These are phyloP conservation scores for Mechanitis mazaeus DNA, from an alignment of 2,888 invertebrate genomes.

Conservation along the genomic window DNA sequence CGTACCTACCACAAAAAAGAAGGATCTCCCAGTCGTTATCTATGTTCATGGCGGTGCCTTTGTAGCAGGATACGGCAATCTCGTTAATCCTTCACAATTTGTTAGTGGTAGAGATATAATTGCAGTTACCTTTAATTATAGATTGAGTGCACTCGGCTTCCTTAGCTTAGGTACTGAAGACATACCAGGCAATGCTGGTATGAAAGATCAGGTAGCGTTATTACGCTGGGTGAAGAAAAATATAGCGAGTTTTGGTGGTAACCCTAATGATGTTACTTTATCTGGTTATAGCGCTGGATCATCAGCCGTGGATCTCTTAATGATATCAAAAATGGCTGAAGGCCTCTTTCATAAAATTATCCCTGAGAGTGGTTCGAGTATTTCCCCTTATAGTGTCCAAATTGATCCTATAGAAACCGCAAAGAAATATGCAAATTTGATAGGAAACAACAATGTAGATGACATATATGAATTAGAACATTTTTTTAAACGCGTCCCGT, in stretches of 20 bases:
- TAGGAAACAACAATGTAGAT: conserved; percentile 35
- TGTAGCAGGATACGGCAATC: conserved; percentile 44
- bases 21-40: conserved; percentile 50
- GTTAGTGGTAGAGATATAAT: conserved; percentile 39
- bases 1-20: conserved; percentile 31
- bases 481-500: conserved; percentile 39
- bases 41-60: conserved; percentile 62
- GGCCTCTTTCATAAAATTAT: conserved; percentile 32
- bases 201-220: conserved; percentile 43
- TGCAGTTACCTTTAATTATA: conserved; percentile 49
- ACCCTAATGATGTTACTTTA: conserved; percentile 44
- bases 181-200: conserved; percentile 42
- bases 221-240: conserved; percentile 42
- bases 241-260: conserved; percentile 41
- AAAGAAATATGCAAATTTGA: conserved; percentile 27
- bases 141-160: conserved; percentile 41
- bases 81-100: conserved; percentile 35
- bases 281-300: conserved; percentile 51
- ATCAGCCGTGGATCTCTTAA: conserved; percentile 44
- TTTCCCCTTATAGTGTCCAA: conserved; percentile 28
- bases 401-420: conserved; percentile 32
- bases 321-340: conserved; percentile 42
- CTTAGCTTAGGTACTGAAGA: conserved; percentile 39
- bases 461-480: conserved; percentile 39
- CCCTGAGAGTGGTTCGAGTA: conserved; percentile 30